Evolutionary conservation across 2,888 invertebrate genomes (phyloP).

Genomic region (Stenodema calcarata): DNA sequence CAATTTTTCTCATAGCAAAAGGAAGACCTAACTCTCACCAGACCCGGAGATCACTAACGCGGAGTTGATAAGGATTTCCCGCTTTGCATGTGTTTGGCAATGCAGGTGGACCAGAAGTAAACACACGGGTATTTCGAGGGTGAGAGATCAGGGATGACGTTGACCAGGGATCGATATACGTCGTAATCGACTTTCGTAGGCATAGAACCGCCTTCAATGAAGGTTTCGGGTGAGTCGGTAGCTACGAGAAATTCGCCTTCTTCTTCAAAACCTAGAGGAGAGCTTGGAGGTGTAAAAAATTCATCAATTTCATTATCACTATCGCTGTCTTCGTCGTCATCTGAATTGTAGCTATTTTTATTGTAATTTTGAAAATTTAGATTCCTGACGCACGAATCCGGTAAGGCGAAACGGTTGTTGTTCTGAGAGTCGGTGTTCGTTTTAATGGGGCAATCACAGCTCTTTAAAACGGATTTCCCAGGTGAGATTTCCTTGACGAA

Average conservation of each 20-base stretch:
- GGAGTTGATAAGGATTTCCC: background rate
- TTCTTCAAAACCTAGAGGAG: background rate
- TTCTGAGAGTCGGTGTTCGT: background rate
- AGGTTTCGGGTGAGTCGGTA: background rate
- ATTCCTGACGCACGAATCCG: background rate
- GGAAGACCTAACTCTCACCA: background rate
- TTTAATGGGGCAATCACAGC: slow-evolving; percentile 20
- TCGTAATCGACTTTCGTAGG: slow-evolving; percentile 28
- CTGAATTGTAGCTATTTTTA: background rate
- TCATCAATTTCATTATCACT: slow-evolving; percentile 27
- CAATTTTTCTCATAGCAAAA: background rate
- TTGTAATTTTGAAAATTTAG: background rate
- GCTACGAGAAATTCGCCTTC: slow-evolving; percentile 12
- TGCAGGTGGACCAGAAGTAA: slow-evolving; percentile 5
- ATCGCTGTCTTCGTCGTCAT: background rate
- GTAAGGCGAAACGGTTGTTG: background rate
- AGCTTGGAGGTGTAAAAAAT: slow-evolving; percentile 25
- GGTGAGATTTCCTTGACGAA: background rate
- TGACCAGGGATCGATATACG: background rate
- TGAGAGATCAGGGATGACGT: background rate
- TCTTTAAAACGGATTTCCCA: background rate
- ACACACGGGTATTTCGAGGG: background rate
- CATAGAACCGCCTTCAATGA: background rate
- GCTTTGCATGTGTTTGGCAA: background rate
- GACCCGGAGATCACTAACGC: background rate